Conservation (phyloP, 2,113 vertebrate genomes). For the Rhinolophus sinicus region DNA sequence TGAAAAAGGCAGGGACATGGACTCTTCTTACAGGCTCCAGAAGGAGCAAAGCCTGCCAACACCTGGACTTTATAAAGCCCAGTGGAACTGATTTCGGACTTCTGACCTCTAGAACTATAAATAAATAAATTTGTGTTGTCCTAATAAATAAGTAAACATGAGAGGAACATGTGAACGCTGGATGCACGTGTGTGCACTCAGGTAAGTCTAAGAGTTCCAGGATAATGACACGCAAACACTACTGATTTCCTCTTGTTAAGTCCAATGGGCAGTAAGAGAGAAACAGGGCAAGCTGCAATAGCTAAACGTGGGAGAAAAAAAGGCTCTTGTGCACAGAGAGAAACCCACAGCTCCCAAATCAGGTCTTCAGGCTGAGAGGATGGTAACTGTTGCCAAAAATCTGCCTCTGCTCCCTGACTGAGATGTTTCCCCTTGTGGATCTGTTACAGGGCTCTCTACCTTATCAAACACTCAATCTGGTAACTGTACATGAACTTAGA, state of each 20-base stretch:
- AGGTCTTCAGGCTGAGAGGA: background rate
- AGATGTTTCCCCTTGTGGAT: background rate
- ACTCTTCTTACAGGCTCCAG: rapidly evolving
- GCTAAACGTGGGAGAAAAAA: background rate
- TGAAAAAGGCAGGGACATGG: background rate
- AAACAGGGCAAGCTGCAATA: background rate
- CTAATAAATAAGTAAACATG: background rate
- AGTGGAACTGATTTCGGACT: background rate
- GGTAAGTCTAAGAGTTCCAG: background rate
- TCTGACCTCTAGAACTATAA: background rate
- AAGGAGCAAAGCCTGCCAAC: background rate
- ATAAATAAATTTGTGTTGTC: rapidly evolving
- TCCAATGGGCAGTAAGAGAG: background rate
- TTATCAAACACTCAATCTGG: conserved; percentile 25
- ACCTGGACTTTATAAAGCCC: background rate
- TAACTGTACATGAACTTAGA: background rate
- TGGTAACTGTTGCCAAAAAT: background rate
- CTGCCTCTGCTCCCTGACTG: background rate
- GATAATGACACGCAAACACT: rapidly evolving
- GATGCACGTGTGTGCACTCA: rapidly evolving
- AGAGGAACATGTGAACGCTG: rapidly evolving
- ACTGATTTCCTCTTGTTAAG: background rate
- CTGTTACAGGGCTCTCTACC: background rate
- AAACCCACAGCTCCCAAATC: background rate
- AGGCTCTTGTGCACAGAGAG: background rate